Conservation (phyloP, 2,888 invertebrate genomes). For the Pasiphila rectangulata region DNA sequence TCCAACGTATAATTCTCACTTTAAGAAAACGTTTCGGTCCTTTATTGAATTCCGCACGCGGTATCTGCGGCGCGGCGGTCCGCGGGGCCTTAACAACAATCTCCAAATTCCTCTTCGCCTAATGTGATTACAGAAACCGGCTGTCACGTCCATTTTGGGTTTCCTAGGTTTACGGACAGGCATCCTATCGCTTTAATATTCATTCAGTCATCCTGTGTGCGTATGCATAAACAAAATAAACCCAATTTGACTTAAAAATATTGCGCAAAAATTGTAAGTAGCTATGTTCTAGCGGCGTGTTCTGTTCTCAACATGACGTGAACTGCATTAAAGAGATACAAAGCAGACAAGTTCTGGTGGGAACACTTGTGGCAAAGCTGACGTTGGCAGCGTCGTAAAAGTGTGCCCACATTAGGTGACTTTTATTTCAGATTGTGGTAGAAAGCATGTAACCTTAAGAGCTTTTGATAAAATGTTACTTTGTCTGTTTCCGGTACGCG, state of each 20-base stretch:
- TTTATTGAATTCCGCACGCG: conserved; percentile 74
- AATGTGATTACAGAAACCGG: conserved; percentile 52
- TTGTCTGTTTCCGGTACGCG: conserved; percentile 19
- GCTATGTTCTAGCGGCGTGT: conserved; percentile 15
- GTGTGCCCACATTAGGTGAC: conserved; percentile 20
- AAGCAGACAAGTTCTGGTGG: conserved; percentile 18
- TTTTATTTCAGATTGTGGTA: conserved; percentile 11
- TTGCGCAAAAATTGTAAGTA: conserved; percentile 22
- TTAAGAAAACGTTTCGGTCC: conserved; percentile 58
- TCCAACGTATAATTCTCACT: conserved; percentile 72
- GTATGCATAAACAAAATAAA: conserved; percentile 5
- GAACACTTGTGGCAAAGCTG: conserved; percentile 24
- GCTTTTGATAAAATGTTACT: conserved; percentile 18
- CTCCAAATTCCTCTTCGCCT: conserved; percentile 52
- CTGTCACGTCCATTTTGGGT: conserved; percentile 41
- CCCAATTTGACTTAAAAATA: conserved; percentile 25
- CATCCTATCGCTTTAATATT: conserved; percentile 36
- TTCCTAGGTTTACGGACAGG: conserved; percentile 34
- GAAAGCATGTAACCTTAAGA: conserved; percentile 12
- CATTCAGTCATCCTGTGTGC: conserved; percentile 21
- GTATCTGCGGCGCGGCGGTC: conserved; percentile 58
- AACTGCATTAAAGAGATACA: conserved; percentile 27
- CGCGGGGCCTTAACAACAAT: conserved; percentile 60
- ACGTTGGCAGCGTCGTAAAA: conserved; percentile 27
- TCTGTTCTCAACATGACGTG: conserved; percentile 24